Evolutionary conservation across 1,140 invertebrate species (phyloP), one percentile per base, ranked within the genome.

Genomic region (Pseudoatta argentina): DNA sequence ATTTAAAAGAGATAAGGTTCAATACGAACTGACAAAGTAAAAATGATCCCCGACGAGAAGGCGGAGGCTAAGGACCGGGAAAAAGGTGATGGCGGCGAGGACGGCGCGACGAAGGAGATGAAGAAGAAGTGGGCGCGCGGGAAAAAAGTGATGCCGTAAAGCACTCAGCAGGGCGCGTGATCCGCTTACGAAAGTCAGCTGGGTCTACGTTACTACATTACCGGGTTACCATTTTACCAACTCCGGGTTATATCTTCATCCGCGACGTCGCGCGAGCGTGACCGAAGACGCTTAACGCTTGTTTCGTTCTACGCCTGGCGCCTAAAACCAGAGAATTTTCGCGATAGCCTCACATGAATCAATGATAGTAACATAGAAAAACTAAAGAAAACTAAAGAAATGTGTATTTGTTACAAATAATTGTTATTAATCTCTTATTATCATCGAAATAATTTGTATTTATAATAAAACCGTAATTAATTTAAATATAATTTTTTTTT

Each of bases 121-220:
- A 87, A 78, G 92, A 78, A 81, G 88, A 89, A 91, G 88, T 91
- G 88, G 86, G 86, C 86, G 89, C 78, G 87, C 81, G 87, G 91
- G 90, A 93, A 94, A 94, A 94, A 94, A 93, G 92, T 83, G 94
- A 94, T 94, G 94, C 93, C 93, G 92, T 95, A 95, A 95, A 95
- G 93, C 94, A 95, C 94, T 95, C 94, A 94, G 93, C 92, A 81
- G 91, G 91, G 92, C 89, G 92, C 94, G 94, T 95, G 94, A 94
- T 94, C 93, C 94, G 94, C 92, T 94, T 95, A 94, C 94, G 86
- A 93, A 94, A 94, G 92, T 93, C 92, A 92, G 93, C 89, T 79
- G 85, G 85, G 87, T 86, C 87, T 82, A 88, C 88, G 88, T 91
- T 89, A 87, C 87, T 86, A 81, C 88, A 91, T 93, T 92, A 92